These are phyloP conservation scores for Helleia helle DNA, from an alignment of 2,888 invertebrate genomes.

Conservation along the genomic window DNA sequence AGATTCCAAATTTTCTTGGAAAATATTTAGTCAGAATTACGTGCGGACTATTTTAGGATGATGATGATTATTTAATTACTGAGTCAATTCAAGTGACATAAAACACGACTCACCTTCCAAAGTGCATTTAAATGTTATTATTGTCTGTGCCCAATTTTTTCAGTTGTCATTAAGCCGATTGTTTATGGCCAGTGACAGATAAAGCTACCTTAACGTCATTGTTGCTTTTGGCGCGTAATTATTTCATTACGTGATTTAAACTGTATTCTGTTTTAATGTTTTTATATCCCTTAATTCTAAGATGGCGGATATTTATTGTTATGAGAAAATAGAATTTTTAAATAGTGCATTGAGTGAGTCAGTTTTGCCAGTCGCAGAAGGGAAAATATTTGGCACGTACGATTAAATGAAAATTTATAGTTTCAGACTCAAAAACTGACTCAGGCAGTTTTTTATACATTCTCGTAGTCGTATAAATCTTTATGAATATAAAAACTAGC, in stretches of 20 bases:
- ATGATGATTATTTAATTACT: no score
- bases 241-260: background rate
- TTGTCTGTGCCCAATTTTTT: background rate
- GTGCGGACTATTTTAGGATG: no score
- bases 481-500: background rate
- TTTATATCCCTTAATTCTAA: conserved; percentile 1
- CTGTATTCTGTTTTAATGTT: background rate
- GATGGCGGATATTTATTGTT: background rate
- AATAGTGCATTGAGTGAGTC: background rate
- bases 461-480: conserved; percentile 1
- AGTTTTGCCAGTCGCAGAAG: background rate
- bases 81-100: background rate
- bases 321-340: background rate
- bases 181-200: conserved; percentile 11
- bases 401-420: background rate
- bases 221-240: conserved; percentile 1
- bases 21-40: no score
- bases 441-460: no score
- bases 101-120: background rate
- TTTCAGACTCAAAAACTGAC: background rate
- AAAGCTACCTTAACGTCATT: conserved; percentile 2
- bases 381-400: conserved; percentile 1
- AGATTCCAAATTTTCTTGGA: no score
- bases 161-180: conserved; percentile 13
- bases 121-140: no score